Evolutionary conservation across 2,797 vertebrate species (phyloP).

Genomic region (Halcyon badia): DNA sequence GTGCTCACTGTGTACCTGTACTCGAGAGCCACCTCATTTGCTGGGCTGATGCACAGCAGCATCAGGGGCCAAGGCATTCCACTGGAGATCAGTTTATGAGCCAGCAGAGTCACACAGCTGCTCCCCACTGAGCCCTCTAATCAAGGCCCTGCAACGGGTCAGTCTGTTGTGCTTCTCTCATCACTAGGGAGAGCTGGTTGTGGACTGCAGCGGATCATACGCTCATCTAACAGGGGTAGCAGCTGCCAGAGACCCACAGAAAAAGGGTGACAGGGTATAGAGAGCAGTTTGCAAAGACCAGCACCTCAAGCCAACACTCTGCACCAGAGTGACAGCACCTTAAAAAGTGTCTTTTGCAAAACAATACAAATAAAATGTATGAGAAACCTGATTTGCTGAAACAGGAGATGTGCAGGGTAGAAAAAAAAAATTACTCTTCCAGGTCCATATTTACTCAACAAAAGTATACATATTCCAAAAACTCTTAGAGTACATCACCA

Average conservation of each 20-base stretch:
- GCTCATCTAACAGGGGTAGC: background rate
- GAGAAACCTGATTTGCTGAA: background rate
- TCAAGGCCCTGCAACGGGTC: background rate
- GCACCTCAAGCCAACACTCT: background rate
- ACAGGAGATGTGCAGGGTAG: background rate
- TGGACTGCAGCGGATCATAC: background rate
- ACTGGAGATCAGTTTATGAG: background rate
- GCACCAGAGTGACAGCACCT: background rate
- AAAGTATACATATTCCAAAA: background rate
- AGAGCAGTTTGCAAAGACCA: background rate
- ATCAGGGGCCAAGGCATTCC: accelerated
- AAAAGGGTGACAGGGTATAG: background rate
- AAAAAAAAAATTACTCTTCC: background rate
- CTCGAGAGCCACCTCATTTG: background rate
- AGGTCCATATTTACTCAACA: background rate
- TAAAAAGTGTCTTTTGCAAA: background rate
- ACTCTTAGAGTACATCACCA: background rate
- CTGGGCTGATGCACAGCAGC: background rate
- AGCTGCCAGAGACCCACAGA: background rate
- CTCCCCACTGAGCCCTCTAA: background rate
- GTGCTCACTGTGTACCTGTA: background rate
- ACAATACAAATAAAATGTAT: background rate
- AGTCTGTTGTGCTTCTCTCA: background rate
- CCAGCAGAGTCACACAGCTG: background rate
- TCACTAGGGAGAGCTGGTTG: background rate